Evolutionary conservation across 1,140 invertebrate species (phyloP).

Genomic region (Lepeophtheirus salmonis): DNA sequence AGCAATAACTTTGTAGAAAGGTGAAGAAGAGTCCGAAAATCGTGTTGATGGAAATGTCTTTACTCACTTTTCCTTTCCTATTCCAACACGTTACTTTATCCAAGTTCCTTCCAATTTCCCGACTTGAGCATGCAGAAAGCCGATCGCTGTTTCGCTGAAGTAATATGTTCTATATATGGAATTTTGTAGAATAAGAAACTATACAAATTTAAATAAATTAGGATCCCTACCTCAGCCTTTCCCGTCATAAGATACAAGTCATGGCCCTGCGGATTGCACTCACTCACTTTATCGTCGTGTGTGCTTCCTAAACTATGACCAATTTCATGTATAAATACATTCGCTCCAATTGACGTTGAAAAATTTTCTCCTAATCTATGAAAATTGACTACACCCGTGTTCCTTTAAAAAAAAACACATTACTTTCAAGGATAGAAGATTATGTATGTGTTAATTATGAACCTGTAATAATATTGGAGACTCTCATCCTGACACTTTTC

Average conservation of each 20-base stretch:
- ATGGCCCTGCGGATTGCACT: neutral
- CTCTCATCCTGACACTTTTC: neutral
- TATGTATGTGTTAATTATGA: too few species aligned
- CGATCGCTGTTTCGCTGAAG: neutral
- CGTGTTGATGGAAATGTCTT: too few species aligned
- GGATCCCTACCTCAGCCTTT: neutral
- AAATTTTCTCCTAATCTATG: neutral
- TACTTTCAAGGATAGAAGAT: too few species aligned
- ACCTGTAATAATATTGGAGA: neutral
- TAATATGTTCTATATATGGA: neutral
- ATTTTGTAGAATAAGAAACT: neutral
- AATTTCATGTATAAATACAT: conserved; percentile 2
- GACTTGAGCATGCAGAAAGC: neutral
- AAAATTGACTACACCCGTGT: neutral
- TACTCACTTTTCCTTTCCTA: too few species aligned
- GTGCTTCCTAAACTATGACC: conserved; percentile 2
- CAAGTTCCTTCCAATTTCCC: neutral
- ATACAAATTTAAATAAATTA: neutral
- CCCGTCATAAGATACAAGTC: neutral
- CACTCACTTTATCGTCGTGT: conserved; percentile 4
- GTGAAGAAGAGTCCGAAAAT: too few species aligned
- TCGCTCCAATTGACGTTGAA: neutral
- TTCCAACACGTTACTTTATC: neutral
- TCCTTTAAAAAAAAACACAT: too few species aligned
- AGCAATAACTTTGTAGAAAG: too few species aligned